Percentiles rank a stretch among this genome's conserved stretches.
phyloP scores from a whole-genome alignment of 1,140 invertebrate species.

The Cydia splendana region DNA sequence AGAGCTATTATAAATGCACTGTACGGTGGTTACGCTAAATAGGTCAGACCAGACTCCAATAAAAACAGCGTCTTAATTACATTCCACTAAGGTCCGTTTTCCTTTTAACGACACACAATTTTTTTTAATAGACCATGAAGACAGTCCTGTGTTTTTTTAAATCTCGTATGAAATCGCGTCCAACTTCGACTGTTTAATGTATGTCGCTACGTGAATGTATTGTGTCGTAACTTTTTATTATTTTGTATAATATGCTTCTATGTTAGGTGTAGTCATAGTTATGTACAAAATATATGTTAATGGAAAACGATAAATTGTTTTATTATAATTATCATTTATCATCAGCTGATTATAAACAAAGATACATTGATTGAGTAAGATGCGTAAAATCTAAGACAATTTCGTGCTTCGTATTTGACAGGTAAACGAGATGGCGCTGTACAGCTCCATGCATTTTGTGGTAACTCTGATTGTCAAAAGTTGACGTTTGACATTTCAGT shows the following conservation, averaged over 20 bases:
- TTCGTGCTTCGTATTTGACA: too few relatives aligned
- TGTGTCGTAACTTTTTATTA: constrained; percentile 24
- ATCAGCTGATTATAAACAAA: too few relatives aligned
- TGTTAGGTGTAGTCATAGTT: constrained; percentile 25
- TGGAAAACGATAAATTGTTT: constrained; percentile 23
- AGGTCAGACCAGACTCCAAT: too few relatives aligned
- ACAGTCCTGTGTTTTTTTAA: background rate
- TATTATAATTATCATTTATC: background rate
- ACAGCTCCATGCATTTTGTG: too few relatives aligned
- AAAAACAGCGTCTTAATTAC: background rate
- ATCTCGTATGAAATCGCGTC: constrained; percentile 27
- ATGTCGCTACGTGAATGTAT: constrained; percentile 17
- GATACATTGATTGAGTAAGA: too few relatives aligned
- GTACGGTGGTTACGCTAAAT: too few relatives aligned
- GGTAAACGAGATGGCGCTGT: too few relatives aligned
- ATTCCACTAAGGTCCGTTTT: background rate
- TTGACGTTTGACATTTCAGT: too few relatives aligned
- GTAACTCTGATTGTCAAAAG: too few relatives aligned
- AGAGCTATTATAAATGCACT: too few relatives aligned
- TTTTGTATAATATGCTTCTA: constrained; percentile 30
- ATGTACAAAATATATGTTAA: constrained; percentile 31
- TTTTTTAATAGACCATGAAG: background rate
- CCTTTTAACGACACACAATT: background rate
- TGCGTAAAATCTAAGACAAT: too few relatives aligned
- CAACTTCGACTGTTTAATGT: constrained; percentile 24